Evolutionary conservation across 2,888 invertebrate species (phyloP).

Genomic region (Ichneumoninae sp.): DNA sequence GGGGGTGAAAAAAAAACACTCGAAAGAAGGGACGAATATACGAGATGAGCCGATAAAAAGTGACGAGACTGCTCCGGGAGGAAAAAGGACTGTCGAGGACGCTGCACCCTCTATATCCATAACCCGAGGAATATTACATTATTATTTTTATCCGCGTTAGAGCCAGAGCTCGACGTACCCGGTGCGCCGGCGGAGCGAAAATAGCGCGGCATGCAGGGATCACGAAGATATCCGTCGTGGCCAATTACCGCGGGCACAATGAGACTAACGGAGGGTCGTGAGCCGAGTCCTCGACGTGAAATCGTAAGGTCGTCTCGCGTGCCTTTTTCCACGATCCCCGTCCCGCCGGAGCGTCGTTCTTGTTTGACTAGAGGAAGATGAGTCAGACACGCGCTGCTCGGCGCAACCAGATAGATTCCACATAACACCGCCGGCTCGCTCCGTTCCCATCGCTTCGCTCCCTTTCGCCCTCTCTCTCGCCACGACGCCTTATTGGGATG

Average conservation of each 20-base stretch:
- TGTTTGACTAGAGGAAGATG: constrained; percentile 66
- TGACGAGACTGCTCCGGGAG: not conserved
- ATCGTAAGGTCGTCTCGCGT: not conserved
- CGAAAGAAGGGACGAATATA: constrained; percentile 17
- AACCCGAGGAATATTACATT: not conserved
- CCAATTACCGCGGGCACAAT: constrained; percentile 22
- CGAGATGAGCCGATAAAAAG: constrained; percentile 19
- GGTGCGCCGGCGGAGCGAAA: not conserved
- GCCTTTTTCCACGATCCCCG: constrained; percentile 1
- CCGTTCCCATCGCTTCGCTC: not conserved
- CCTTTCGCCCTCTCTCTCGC: constrained; percentile 26
- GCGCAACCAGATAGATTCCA: constrained; percentile 5
- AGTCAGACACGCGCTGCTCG: constrained; percentile 67
- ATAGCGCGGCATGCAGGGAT: not conserved
- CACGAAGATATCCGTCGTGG: constrained; percentile 11
- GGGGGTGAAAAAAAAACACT: not conserved
- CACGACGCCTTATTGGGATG: constrained; percentile 64
- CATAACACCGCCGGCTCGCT: constrained; percentile 13
- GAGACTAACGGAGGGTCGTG: constrained; percentile 14
- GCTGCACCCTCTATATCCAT: not conserved
- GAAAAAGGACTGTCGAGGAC: not conserved
- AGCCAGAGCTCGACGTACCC: not conserved
- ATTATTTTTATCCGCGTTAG: constrained; percentile 1
- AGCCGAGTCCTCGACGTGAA: constrained; percentile 17
- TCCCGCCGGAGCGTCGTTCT: constrained; percentile 8